Evolutionary conservation across 2,113 vertebrate genomes (phyloP), one percentile per base, ranked within the genome.

Genomic region (Nyctibius bracteatus): DNA sequence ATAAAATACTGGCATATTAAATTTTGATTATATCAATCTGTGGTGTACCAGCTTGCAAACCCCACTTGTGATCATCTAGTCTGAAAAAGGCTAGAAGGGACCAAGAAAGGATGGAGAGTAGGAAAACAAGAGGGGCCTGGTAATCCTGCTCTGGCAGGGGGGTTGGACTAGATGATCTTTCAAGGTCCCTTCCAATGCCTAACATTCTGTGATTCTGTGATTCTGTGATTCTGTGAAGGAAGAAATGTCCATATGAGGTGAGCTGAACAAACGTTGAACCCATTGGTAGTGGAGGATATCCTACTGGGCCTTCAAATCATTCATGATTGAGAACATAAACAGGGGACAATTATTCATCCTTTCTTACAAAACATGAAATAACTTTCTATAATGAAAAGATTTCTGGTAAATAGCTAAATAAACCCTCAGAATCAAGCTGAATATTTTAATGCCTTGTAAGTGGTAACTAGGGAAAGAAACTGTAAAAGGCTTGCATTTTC

Each of bases 1-100:
- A 74, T 11, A 37, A 71, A 77, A 57, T 24, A 61, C 37, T 28
- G 30, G 6, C 11, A 66, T 74, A 67, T 79, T 81, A 41, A 23
- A 12, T 46, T 49, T 37, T 1, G 1, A 3, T 62, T 62, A 0
- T 12, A 51, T 33, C 12, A 55, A 5, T 19, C 51, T 59, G 27
- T 47, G 70, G 8, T 22, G 13, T 14, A 12, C 14, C 61, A 80
- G 61, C 35, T 85, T 2, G 3, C 27, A 72, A 57, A 31, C 9
- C 9, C 5, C 14, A 12, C 25, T 62, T 3, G 3, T 23, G 75
- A 28, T 52, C n/a, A 4, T 14, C 22, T 39, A 22, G 33, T 81
- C 46, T 59, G 68, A 13, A 51, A 79, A 90, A 46, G 9, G 9
- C 57, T 13, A 55, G 20, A 67, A 33, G 44, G 23, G 10, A 90